A percentile compares a stretch with the other conserved stretches of the same genome.
Conservation (phyloP, 2,888 invertebrate species). For the Patella ulyssiponensis region DNA sequence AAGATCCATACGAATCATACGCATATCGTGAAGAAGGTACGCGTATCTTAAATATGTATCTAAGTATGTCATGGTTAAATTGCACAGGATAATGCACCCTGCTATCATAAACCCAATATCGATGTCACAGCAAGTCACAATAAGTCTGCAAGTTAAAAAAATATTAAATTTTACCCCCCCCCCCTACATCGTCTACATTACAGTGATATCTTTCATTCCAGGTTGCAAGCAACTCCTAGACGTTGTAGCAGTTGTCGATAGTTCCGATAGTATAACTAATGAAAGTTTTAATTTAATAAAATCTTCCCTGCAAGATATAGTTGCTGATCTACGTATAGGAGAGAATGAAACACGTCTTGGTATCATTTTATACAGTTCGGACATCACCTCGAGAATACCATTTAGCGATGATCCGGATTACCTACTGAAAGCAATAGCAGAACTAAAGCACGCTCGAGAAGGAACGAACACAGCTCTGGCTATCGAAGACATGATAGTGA, state of each 20-base stretch:
- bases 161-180: too few relatives aligned
- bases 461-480: conserved; percentile 10
- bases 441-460: background rate
- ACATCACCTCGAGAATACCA: background rate
- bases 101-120: too few relatives aligned
- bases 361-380: conserved; percentile 7
- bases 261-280: conserved; percentile 54
- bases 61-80: too few relatives aligned
- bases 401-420: background rate
- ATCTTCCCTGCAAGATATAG: conserved; percentile 40
- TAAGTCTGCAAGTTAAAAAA: too few relatives aligned
- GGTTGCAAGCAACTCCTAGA: conserved; percentile 54
- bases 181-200: too few relatives aligned
- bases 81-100: too few relatives aligned
- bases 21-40: too few relatives aligned
- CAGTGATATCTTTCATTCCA: conserved; percentile 27
- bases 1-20: too few relatives aligned
- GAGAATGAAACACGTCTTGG: conserved; percentile 21
- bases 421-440: background rate
- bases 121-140: too few relatives aligned
- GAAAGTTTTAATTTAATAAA: conserved; percentile 48
- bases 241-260: conserved; percentile 56
- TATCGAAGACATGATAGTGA: conserved; percentile 5
- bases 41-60: too few relatives aligned
- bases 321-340: conserved; percentile 43